phyloP scores from a whole-genome alignment of 2,113 vertebrate genomes.

The Craseonycteris thonglongyai region DNA sequence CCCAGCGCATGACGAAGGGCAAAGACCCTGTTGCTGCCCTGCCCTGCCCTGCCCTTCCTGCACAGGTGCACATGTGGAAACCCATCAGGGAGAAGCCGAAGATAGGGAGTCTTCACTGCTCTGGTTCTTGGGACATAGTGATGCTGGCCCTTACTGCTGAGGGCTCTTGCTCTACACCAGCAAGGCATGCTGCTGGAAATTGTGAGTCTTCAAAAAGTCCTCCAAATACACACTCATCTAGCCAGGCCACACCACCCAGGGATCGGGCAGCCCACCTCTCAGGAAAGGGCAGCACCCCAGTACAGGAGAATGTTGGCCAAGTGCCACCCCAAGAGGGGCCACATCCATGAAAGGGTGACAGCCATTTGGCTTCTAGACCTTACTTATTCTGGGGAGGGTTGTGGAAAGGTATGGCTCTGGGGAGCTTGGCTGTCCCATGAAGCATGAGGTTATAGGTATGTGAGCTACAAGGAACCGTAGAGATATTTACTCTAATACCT shows the following conservation, averaged over 20 bases:
- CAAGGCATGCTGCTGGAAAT: background rate
- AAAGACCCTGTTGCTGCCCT: background rate
- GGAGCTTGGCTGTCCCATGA: background rate
- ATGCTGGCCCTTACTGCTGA: no score
- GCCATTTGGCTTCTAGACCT: background rate
- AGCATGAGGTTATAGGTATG: background rate
- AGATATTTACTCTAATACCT: background rate
- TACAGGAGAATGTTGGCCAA: background rate
- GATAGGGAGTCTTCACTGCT: background rate
- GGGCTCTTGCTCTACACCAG: background rate
- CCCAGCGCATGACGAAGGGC: background rate
- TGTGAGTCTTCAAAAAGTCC: background rate
- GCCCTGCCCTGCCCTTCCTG: background rate
- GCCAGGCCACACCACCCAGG: background rate
- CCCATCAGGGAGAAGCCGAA: background rate
- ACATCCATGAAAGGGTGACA: background rate
- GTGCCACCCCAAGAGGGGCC: background rate
- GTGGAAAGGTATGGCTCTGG: background rate
- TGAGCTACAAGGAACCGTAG: background rate
- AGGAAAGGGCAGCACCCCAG: background rate
- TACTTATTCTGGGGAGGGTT: background rate
- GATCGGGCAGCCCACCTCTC: background rate
- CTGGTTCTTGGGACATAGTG: background rate
- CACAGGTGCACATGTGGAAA: fast-evolving
- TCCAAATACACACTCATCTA: background rate